Percentiles rank a stretch among this genome's conserved stretches.
phyloP scores from a whole-genome alignment of 2,113 vertebrate species.

The Sakesphorus luctuosus region DNA sequence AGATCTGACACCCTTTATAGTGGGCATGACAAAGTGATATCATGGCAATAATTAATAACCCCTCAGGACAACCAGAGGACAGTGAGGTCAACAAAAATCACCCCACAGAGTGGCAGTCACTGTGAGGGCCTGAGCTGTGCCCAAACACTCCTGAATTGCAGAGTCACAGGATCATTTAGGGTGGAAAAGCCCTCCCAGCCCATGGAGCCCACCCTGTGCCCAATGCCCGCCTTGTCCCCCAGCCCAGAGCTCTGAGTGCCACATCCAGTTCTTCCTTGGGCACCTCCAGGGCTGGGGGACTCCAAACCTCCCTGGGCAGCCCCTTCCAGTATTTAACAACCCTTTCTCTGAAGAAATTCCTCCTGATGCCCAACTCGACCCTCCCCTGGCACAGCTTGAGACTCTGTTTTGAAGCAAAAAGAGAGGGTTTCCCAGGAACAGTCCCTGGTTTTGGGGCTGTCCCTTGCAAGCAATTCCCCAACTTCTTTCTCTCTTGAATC shows the following conservation, averaged over 20 bases:
- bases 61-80: not conserved
- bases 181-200: not conserved
- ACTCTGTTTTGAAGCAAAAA: not conserved
- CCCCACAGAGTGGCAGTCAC: not conserved
- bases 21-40: not conserved
- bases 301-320: not conserved
- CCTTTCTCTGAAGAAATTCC: not conserved
- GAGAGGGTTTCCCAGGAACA: not conserved
- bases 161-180: rapidly evolving
- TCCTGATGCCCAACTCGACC: not conserved
- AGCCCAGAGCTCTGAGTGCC: not conserved
- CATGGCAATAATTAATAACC: not conserved
- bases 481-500: not conserved
- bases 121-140: not conserved
- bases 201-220: not conserved
- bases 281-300: not conserved
- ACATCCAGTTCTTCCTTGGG: not conserved
- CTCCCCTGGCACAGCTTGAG: not conserved
- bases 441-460: not conserved
- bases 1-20: not conserved
- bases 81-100: not conserved
- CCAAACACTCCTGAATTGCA: not conserved
- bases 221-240: not conserved
- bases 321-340: rapidly evolving
- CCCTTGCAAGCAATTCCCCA: not conserved